These are phyloP conservation scores for Perca flavescens DNA, from an alignment of 2,113 vertebrate genomes.

Conservation along the genomic window DNA sequence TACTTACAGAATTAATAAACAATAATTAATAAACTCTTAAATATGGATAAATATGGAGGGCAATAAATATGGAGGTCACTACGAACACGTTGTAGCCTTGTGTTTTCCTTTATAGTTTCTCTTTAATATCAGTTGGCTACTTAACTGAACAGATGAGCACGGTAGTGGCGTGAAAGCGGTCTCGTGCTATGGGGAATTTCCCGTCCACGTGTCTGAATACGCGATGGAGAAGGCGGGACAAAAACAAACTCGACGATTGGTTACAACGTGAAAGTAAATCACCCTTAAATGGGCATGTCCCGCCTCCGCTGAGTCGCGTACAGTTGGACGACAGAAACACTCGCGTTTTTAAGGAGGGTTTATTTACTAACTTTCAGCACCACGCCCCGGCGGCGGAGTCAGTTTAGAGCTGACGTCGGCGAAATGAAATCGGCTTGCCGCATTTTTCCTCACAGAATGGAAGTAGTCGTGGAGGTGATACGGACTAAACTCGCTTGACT, in stretches of 20 bases:
- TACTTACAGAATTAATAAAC: neutral
- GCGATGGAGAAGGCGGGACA: conserved; percentile 65
- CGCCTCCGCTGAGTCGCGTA: fast-evolving
- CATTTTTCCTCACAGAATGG: conserved; percentile 73
- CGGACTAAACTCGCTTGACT: conserved; percentile 69
- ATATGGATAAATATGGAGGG: neutral
- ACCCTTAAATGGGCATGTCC: conserved; percentile 54
- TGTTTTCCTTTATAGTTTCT: neutral
- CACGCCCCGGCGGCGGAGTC: conserved; percentile 73
- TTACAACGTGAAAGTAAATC: neutral
- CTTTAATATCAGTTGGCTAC: neutral
- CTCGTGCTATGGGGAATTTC: conserved; percentile 85
- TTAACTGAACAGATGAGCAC: conserved; percentile 18
- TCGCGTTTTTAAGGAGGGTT: conserved; percentile 51
- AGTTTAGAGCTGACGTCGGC: conserved; percentile 68
- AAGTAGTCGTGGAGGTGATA: conserved; percentile 70
- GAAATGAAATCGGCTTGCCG: conserved; percentile 67
- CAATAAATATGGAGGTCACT: neutral
- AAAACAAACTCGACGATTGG: conserved; percentile 85
- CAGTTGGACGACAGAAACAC: conserved; percentile 1
- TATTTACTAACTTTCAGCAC: conserved; percentile 64
- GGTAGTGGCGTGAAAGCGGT: conserved; percentile 53
- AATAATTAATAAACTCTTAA: too few species aligned
- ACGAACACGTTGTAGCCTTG: neutral
- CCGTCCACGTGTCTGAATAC: conserved; percentile 85